Evolutionary conservation across 1,140 invertebrate species (phyloP), one percentile per base, ranked within the genome.

Genomic region (Macrotrachela quadricornifera): DNA sequence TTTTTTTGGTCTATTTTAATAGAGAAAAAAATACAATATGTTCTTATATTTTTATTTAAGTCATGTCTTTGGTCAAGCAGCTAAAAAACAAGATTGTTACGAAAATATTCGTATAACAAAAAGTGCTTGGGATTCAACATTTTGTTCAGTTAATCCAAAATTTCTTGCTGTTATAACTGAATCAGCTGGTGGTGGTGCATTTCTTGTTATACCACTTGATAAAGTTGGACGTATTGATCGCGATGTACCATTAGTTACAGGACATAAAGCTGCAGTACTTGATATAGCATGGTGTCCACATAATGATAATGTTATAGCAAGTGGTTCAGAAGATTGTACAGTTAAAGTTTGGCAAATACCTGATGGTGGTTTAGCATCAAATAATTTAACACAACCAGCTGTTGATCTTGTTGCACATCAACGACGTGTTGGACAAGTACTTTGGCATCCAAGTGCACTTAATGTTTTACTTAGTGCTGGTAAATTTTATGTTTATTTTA

Each of bases 251-350:
- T 71, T 95, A 55, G 92, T 99, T 15, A 85, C 85, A 44, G 94
- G 94, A 15, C 94, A 99, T 73, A 92, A 91, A 72, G 91, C 87
- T 12, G 86, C 91, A 8, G 92, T 97, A 12, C 71, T 97, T 37
- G 92, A 99, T 71, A 90, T 99, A 58, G 83, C 88, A 6, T 99
- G 88, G 88, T 94, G 88, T 71, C 92, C 91, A 1, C 90, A 95
- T 71, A 92, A 96, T 67, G 87, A 94, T 70, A 85, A 92, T 69
- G 82, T 97, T 48, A 97, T 99, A 63, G 94, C 94, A 11, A 90
- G 85, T 56, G 88, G 85, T 36, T 95, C 88, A 0, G 94, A 99
- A 70, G 94, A 99, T 71, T 92, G 86, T 66, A 83, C 91, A 10
- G 84, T 95, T 38, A 91, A 92, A 75, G 80, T 95, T 44, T 95